Evolutionary conservation across 2,888 invertebrate species (phyloP).

Genomic region (Lordiphosa andalusiaca): DNA sequence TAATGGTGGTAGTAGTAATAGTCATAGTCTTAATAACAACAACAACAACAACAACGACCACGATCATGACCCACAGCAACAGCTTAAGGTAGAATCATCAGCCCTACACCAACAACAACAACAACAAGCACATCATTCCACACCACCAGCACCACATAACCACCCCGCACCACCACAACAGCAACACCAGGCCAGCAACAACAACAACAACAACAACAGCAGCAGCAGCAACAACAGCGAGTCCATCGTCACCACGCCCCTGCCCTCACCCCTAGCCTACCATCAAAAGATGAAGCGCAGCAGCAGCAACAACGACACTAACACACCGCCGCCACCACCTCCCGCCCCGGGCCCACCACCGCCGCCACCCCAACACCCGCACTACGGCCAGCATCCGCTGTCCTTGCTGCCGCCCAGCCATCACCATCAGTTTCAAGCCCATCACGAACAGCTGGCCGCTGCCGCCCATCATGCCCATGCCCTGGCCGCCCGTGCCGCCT

Average conservation of each 20-base stretch:
- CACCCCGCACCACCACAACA: conserved; percentile 55
- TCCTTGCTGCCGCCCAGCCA: conserved; percentile 69
- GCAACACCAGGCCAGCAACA: conserved; percentile 27
- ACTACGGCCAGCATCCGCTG: conserved; percentile 73
- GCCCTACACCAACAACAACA: conserved; percentile 49
- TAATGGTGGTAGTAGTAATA: conserved; percentile 76
- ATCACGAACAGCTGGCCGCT: conserved; percentile 64
- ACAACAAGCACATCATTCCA: conserved; percentile 56
- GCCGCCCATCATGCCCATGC: conserved; percentile 69
- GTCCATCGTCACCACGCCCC: background rate
- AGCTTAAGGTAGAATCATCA: conserved; percentile 41
- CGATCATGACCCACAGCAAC: conserved; percentile 66
- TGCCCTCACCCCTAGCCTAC: no score
- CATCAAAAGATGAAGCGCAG: conserved; percentile 13
- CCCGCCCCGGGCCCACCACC: conserved; percentile 52
- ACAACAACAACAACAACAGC: background rate
- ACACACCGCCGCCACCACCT: conserved; percentile 19
- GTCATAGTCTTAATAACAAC: conserved; percentile 68
- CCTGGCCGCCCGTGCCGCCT: conserved; percentile 62
- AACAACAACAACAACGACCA: conserved; percentile 44
- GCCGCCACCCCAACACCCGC: conserved; percentile 60
- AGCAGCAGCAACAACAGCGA: conserved; percentile 7
- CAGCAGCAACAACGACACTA: background rate
- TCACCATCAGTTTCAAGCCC: conserved; percentile 72
- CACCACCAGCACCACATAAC: conserved; percentile 41